Evolutionary conservation across 2,797 vertebrate species (phyloP).

Genomic region (Gymnoscopelus microlampas): DNA sequence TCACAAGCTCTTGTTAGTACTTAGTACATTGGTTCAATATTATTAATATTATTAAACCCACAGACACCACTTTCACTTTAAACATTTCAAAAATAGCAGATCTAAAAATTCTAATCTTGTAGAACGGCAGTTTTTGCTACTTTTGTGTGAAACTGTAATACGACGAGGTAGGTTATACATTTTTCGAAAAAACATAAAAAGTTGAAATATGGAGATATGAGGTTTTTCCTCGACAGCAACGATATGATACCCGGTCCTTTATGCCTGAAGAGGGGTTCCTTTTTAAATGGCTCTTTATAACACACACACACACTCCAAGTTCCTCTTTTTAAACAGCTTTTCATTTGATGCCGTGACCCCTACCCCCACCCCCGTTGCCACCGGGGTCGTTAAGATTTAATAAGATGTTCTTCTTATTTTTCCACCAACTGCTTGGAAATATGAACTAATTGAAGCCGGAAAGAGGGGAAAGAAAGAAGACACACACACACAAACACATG

Average conservation of each 20-base stretch:
- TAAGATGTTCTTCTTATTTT: slow-evolving; percentile 44
- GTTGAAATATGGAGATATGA: too few relatives aligned
- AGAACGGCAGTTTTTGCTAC: too few relatives aligned
- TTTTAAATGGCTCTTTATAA: slow-evolving; percentile 38
- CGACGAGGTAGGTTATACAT: too few relatives aligned
- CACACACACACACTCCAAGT: slow-evolving; percentile 2
- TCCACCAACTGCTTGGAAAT: slow-evolving; percentile 42
- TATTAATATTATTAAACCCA: too few relatives aligned
- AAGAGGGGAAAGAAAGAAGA: slow-evolving; percentile 8
- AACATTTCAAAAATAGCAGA: too few relatives aligned
- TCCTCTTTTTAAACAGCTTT: slow-evolving; percentile 43
- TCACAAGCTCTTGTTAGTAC: too few relatives aligned
- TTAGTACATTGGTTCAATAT: too few relatives aligned
- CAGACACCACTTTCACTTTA: too few relatives aligned
- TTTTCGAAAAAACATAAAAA: too few relatives aligned
- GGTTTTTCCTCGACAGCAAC: too few relatives aligned
- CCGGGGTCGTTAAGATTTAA: slow-evolving; percentile 24
- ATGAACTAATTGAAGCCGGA: slow-evolving; percentile 41
- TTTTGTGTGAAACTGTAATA: too few relatives aligned
- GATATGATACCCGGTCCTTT: slow-evolving; percentile 21
- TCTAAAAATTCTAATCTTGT: too few relatives aligned
- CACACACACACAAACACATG: not conserved
- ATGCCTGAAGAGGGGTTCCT: slow-evolving; percentile 36
- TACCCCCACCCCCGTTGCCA: slow-evolving; percentile 35
- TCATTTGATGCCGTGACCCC: slow-evolving; percentile 45